Evolutionary conservation across 2,888 invertebrate species (phyloP).

Genomic region (Branchipolynoe longqiensis): DNA sequence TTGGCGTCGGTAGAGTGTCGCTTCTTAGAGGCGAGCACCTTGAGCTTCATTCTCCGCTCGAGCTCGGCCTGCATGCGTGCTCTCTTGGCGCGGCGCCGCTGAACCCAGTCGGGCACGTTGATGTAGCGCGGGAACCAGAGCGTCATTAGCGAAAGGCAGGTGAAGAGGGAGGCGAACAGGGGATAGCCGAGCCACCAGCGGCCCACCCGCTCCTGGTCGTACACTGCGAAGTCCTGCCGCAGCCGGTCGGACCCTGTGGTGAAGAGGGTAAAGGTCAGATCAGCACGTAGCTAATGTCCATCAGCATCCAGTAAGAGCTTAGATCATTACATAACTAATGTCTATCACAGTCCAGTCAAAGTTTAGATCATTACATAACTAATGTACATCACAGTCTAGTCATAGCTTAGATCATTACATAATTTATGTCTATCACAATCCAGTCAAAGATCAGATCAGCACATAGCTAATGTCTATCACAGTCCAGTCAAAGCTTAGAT

Average conservation of each 20-base stretch:
- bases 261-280: no score
- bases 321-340: no score
- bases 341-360: no score
- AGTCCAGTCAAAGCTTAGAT: no score
- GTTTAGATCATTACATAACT: no score
- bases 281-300: no score
- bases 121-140: constrained; percentile 46
- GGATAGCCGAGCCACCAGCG: constrained; percentile 54
- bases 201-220: constrained; percentile 43
- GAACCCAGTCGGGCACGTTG: constrained; percentile 13
- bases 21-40: constrained; percentile 34
- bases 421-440: no score
- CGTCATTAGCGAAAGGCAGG: not conserved
- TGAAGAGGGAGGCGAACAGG: constrained; percentile 25
- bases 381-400: no score
- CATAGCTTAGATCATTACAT: no score
- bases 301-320: no score
- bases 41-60: constrained; percentile 1
- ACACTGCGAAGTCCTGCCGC: constrained; percentile 20
- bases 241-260: not conserved
- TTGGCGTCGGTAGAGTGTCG: not conserved
- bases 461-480: no score
- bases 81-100: not conserved
- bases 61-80: not conserved
- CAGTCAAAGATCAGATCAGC: no score